Percentiles rank a stretch among this genome's conserved stretches.
These are phyloP conservation scores for Mantis religiosa DNA, from an alignment of 2,888 invertebrate genomes.

Conservation along the genomic window DNA sequence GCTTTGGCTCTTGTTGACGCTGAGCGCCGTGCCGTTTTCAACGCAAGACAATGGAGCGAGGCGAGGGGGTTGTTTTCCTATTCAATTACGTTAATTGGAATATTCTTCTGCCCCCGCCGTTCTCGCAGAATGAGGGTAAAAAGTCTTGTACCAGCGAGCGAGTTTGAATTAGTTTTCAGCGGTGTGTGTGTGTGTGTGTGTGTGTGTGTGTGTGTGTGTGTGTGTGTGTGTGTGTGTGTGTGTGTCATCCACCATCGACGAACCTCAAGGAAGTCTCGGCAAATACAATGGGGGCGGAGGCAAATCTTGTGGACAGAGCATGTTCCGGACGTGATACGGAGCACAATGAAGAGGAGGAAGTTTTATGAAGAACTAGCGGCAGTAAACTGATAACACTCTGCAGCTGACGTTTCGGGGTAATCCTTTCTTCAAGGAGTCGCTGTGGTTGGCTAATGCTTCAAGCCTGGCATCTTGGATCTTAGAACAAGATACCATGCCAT, in stretches of 20 bases:
- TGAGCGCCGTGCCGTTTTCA: neutral
- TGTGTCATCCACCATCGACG: neutral
- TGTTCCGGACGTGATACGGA: neutral
- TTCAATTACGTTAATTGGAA: constrained; percentile 18
- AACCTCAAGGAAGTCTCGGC: neutral
- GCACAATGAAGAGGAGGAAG: neutral
- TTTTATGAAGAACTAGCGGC: neutral
- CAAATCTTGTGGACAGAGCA: neutral
- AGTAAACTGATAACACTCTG: no score
- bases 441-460: no score
- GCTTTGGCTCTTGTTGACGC: neutral
- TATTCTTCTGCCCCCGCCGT: neutral
- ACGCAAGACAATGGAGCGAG: neutral
- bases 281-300: neutral
- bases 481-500: no score
- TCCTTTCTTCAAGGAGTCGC: no score
- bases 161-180: constrained; percentile 15
- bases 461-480: no score
- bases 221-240: no score
- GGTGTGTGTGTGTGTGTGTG: no score
- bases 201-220: no score
- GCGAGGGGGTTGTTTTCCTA: constrained; percentile 4
- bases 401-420: no score
- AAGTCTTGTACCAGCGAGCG: neutral
- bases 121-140: neutral